Percentiles rank a stretch among this genome's conserved stretches.
These are phyloP conservation scores for Lamellibrachia luymesi DNA, from an alignment of 1,140 invertebrate species.

Conservation along the genomic window DNA sequence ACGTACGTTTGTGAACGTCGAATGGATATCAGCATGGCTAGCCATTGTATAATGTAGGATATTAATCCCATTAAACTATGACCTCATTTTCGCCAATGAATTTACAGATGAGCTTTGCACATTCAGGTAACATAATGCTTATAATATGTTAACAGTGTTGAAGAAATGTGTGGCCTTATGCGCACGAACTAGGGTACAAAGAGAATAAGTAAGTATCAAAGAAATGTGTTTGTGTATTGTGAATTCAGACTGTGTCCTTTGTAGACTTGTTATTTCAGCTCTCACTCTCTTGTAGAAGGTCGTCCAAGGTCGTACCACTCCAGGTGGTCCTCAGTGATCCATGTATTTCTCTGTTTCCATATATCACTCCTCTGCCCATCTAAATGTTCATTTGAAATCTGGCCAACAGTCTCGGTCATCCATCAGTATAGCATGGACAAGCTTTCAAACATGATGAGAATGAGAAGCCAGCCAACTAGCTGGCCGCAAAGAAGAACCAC, in stretches of 20 bases:
- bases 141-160: not conserved
- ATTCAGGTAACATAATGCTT: not conserved
- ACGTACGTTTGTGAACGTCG: too few relatives aligned
- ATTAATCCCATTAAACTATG: not conserved
- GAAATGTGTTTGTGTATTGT: not conserved
- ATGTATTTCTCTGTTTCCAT: not conserved
- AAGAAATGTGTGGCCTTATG: not conserved
- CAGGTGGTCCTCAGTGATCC: not conserved
- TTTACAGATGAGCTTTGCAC: not conserved
- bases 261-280: not conserved
- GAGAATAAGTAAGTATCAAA: not conserved
- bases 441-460: too few relatives aligned
- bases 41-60: too few relatives aligned
- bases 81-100: not conserved
- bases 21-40: too few relatives aligned
- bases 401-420: not conserved
- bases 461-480: too few relatives aligned
- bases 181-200: too few relatives aligned
- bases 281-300: not conserved
- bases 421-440: not conserved
- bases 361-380: not conserved
- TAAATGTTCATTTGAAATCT: not conserved
- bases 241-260: not conserved
- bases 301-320: not conserved
- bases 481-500: too few relatives aligned